These are phyloP conservation scores for Pomacea canaliculata DNA, from an alignment of 2,888 invertebrate species.

Conservation along the genomic window DNA sequence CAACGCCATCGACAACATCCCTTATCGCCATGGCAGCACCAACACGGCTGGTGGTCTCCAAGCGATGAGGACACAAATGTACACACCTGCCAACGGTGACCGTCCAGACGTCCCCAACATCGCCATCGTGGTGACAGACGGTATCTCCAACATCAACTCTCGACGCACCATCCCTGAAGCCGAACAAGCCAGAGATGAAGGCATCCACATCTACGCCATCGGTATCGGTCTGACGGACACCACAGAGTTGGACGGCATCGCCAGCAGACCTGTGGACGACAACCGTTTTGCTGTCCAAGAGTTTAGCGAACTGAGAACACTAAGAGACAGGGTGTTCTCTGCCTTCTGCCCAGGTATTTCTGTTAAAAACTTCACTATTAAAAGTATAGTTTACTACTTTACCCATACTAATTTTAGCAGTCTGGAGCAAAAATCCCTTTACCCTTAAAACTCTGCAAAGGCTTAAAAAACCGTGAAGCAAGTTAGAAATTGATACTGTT, in stretches of 20 bases:
- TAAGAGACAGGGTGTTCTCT: conserved; percentile 42
- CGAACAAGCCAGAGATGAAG: conserved; percentile 40
- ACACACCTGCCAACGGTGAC: conserved; percentile 55
- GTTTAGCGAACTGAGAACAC: conserved; percentile 39
- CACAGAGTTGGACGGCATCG: conserved; percentile 47
- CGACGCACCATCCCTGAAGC: conserved; percentile 55
- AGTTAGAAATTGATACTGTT: too few relatives aligned
- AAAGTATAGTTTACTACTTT: too few relatives aligned
- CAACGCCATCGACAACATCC: conserved; percentile 55
- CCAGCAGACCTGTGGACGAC: conserved; percentile 40
- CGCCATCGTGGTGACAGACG: conserved; percentile 61
- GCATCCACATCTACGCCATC: conserved; percentile 52
- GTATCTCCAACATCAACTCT: conserved; percentile 63
- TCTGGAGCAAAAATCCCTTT: too few relatives aligned
- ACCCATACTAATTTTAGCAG: too few relatives aligned
- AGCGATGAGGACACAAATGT: conserved; percentile 54
- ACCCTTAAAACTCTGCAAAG: too few relatives aligned
- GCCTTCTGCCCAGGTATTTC: conserved; percentile 36
- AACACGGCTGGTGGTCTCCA: conserved; percentile 61
- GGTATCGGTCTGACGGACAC: conserved; percentile 50
- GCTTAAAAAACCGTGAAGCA: too few relatives aligned
- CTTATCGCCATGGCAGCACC: conserved; percentile 59
- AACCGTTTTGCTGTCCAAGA: conserved; percentile 43
- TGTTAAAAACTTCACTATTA: not conserved
- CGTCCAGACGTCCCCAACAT: conserved; percentile 57